Evolutionary conservation across 1,140 invertebrate species (phyloP).

Genomic region (Trichogramma pretiosum): DNA sequence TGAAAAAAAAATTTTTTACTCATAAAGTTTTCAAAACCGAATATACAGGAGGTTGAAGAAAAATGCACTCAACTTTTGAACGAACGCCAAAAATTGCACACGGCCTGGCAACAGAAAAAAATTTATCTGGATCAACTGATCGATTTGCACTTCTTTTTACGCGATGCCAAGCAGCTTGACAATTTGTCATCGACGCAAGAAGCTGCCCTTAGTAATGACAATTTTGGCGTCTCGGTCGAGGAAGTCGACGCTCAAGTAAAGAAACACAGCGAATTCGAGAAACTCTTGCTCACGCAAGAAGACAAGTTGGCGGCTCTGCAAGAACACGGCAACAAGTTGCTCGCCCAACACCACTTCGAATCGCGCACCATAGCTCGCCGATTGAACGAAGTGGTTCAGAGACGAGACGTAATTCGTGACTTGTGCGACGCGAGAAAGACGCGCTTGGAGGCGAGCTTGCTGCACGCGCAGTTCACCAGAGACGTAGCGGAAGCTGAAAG

Average conservation of each 20-base stretch:
- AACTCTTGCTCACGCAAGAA: constrained; percentile 72
- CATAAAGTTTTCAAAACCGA: neutral
- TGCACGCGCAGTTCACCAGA: constrained; percentile 83
- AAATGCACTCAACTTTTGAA: constrained; percentile 67
- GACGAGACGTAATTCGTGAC: constrained; percentile 61
- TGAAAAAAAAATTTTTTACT: too few relatives aligned
- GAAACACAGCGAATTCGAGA: constrained; percentile 86
- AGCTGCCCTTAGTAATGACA: constrained; percentile 55
- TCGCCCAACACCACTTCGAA: constrained; percentile 91
- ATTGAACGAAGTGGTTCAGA: constrained; percentile 60
- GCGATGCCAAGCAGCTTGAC: constrained; percentile 90
- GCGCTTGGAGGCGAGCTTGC: constrained; percentile 67
- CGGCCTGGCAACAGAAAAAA: constrained; percentile 82
- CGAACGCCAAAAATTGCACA: constrained; percentile 68
- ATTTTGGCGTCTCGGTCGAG: constrained; percentile 66
- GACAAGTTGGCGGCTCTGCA: constrained; percentile 78
- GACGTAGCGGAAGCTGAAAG: constrained; percentile 80
- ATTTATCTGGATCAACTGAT: constrained; percentile 88
- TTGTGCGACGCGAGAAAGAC: constrained; percentile 54
- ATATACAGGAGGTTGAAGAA: constrained; percentile 64
- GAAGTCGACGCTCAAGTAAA: constrained; percentile 79
- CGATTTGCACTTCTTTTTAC: constrained; percentile 87
- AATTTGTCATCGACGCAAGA: constrained; percentile 83
- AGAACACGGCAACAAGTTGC: constrained; percentile 79
- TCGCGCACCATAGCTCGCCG: constrained; percentile 70